phyloP scores from a whole-genome alignment of 2,888 invertebrate genomes.

The Helleia helle region DNA sequence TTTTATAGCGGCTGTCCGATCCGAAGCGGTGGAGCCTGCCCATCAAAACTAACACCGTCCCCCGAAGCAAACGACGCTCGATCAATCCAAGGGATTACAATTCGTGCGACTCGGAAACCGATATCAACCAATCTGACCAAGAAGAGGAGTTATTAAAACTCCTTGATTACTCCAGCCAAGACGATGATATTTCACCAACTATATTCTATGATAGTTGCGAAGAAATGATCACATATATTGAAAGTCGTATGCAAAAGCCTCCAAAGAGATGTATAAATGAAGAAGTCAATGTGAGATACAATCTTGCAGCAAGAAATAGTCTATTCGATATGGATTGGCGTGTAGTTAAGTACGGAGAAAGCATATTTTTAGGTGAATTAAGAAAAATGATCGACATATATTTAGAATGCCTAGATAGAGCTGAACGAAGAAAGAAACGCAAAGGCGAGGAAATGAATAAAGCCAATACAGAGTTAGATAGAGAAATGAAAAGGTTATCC shows the following conservation, averaged over 20 bases:
- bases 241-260: conserved; percentile 39
- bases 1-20: conserved; percentile 57
- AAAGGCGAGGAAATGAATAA: conserved; percentile 36
- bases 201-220: conserved; percentile 63
- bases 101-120: conserved; percentile 79
- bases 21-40: conserved; percentile 66
- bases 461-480: conserved; percentile 51
- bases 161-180: conserved; percentile 79
- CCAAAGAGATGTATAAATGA: conserved; percentile 33
- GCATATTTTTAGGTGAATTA: conserved; percentile 58
- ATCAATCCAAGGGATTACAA: conserved; percentile 44
- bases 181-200: conserved; percentile 68
- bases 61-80: conserved; percentile 42
- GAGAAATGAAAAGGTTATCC: conserved; percentile 60
- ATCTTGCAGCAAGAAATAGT: conserved; percentile 52
- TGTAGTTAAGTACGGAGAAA: conserved; percentile 63
- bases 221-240: conserved; percentile 55
- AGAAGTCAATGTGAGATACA: conserved; percentile 50
- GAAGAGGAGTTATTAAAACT: conserved; percentile 84
- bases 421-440: conserved; percentile 40
- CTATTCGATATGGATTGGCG: conserved; percentile 64
- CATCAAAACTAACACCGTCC: conserved; percentile 42
- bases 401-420: conserved; percentile 38
- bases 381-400: conserved; percentile 53
- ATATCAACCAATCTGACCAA: conserved; percentile 85